A percentile compares a stretch with the other conserved stretches of the same genome.
These are phyloP conservation scores for Sparidentex hasta DNA, from an alignment of 2,797 vertebrate genomes.

Conservation along the genomic window DNA sequence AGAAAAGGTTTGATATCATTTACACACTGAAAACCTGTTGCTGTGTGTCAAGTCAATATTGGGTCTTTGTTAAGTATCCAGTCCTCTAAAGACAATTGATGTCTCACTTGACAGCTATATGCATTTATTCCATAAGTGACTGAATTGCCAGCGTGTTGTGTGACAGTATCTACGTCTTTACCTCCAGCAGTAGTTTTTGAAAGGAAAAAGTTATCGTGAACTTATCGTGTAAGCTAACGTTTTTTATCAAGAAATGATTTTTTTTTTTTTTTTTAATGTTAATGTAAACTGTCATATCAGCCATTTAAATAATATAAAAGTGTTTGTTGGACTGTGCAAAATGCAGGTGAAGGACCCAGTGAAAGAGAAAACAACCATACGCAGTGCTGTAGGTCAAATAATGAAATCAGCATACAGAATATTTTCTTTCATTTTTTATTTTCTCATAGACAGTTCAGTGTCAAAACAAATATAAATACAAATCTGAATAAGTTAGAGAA, in stretches of 20 bases:
- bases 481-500: conserved; percentile 80
- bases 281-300: background rate
- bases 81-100: background rate
- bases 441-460: conserved; percentile 42
- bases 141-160: background rate
- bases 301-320: background rate
- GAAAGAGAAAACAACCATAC: background rate
- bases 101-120: background rate
- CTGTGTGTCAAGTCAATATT: background rate
- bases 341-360: background rate
- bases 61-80: background rate
- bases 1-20: background rate
- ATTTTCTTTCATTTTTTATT: conserved; percentile 64
- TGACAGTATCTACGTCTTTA: background rate
- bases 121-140: background rate
- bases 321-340: background rate
- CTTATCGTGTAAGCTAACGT: background rate
- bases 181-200: background rate
- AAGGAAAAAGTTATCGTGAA: background rate
- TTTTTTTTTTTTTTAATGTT: no score
- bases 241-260: no score
- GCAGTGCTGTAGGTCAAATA: background rate
- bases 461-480: conserved; percentile 76
- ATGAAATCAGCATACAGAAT: conserved; percentile 14
- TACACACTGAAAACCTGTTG: background rate